Conservation (phyloP, 35 echinoderm and acorn worm genomes). For the Apostichopus japonicus region DNA sequence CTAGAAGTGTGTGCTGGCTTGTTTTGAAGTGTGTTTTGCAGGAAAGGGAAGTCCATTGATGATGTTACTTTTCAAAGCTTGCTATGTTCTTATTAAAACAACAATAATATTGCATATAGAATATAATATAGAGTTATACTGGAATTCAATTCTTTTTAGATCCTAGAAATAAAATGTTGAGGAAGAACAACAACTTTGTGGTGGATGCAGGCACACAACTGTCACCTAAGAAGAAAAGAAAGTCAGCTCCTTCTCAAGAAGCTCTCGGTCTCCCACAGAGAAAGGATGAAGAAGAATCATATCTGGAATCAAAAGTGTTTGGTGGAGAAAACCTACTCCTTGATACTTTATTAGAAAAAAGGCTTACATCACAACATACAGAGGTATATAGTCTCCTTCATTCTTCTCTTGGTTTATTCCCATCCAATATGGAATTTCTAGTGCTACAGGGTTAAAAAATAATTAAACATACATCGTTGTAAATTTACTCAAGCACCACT, state of each 20-base stretch:
- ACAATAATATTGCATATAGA: no score
- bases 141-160: no score
- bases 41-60: no score
- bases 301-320: conserved; percentile 31
- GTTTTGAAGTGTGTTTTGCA: no score
- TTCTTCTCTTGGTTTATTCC: background rate
- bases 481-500: no score
- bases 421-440: no score
- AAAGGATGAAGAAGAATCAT: conserved; percentile 46
- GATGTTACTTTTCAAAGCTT: no score
- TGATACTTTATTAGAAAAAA: background rate
- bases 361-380: background rate
- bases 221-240: conserved; percentile 13
- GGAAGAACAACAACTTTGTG: conserved; percentile 20
- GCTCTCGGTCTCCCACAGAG: conserved; percentile 7
- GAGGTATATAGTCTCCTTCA: background rate
- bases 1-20: no score
- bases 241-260: background rate
- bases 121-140: no score
- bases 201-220: background rate
- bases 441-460: no score
- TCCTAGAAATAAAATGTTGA: conserved; percentile 17
- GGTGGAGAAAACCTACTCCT: conserved; percentile 25
- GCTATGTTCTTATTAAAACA: no score
- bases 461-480: no score